Evolutionary conservation across 2,888 invertebrate genomes (phyloP), one percentile per base, ranked within the genome.

Genomic region (Hydraecia micacea): DNA sequence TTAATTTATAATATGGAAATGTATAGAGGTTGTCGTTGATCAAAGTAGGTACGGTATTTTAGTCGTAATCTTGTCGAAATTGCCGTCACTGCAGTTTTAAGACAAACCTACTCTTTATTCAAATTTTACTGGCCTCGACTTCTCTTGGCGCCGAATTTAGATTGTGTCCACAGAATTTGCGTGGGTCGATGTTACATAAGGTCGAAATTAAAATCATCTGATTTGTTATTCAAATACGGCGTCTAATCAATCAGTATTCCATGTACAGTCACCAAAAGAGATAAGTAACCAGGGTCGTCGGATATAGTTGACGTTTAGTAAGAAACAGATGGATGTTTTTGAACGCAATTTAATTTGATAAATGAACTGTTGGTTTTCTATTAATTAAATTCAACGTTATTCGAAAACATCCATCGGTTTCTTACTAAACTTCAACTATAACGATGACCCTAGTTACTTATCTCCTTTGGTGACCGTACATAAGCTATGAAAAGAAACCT

Each of bases 211-310:
- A 82, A 85, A 85, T 66, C 77, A 87, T 75, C 71, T 87, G 70
- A 87, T 87, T 87, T 87, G 75, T 83, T 85, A 87, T 87, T 88
- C 83, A 87, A 87, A 85, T 74, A 81, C 49, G 80, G 46, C 52
- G 60, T 55, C 58, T 85, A 85, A 85, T 87, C 87, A 81, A 87
- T 88, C 83, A 87, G 84, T 77, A 88, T 81, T 83, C 87, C 73
- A 74, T 74, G 39, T 9, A 39, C 39, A 39, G 39, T 39, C 39
- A 39, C 0, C 39, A 39, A 39, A 39, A 39, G 39, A 39, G 39
- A 39, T 39, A 39, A 1, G 39, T 39, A 39, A 8, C 8, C 39
- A 39, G 39, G 8, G 8, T 8, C 39, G 39, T 39, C 39, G 39
- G 39, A 39, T 39, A 39, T 39, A 39, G 39, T 39, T 39, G 39